Base-by-base conservation (phyloP, 2,113 vertebrate genomes). In the Pangasianodon gigas region DNA sequence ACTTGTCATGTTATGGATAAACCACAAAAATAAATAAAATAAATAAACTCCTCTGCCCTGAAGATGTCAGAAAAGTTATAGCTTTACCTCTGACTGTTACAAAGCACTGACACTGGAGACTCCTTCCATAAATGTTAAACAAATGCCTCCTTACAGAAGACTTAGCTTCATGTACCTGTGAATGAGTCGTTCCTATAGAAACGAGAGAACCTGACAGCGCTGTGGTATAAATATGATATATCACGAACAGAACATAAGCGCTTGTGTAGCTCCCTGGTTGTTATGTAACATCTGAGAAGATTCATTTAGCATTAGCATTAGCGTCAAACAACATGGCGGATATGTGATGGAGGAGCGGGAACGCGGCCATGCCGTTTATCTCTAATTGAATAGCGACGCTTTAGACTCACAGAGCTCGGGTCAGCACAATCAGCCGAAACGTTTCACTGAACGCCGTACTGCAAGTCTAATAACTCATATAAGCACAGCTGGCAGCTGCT, bases 401-500 rank as follows among this genome's bases (percentile, higher is more conserved):
- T 92, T 93, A 92, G 51, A 41, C 69, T 74, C 4, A 88, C 91
- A 90, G 32, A 85, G 93, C 90, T 87, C 84, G 92, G 92, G 93
- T 95, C 92, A 92, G 90, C 91, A 92, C 89, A 87, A 85, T 92
- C 90, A 75, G 92, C 92, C 93, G 91, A 94, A 94, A 92, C 94
- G 93, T 95, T 93, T 95, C 92, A 91, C 90, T 94, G 95, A 94
- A 93, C 95, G 93, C 92, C 93, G 93, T 92, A 93, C 92, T 92
- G 85, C 84, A 90, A 93, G 93, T 95, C 94, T 94, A 95, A 95
- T 95, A 96, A 95, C 91, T 94, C 91, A 89, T 77, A 89, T 88
- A 92, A 93, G 92, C 69, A 87, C 54, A 85, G 92, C 92, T 93
- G 94, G 93, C 94, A 94, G 93, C 75, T 54, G 65, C 82, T 56